phyloP scores from a whole-genome alignment of 2,888 invertebrate species.

The Ectemnius cavifrons region DNA sequence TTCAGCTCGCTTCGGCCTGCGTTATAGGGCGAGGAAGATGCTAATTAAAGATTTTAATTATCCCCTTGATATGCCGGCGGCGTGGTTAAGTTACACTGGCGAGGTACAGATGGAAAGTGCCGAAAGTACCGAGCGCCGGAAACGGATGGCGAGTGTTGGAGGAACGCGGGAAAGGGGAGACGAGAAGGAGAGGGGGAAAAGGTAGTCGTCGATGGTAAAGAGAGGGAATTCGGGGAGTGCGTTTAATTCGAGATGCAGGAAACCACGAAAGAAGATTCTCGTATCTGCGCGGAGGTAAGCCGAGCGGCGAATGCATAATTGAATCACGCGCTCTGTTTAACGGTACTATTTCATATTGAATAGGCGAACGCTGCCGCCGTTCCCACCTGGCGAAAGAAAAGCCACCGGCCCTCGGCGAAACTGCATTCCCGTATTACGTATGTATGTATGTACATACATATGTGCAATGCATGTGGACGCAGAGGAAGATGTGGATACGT shows the following conservation, averaged over 20 bases:
- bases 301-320: slow-evolving; percentile 19
- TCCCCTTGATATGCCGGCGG: background rate
- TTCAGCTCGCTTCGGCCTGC: background rate
- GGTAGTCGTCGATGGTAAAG: background rate
- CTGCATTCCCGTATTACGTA: too few species aligned
- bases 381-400: background rate
- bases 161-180: background rate
- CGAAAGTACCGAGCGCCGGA: background rate
- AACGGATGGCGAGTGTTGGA: background rate
- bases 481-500: too few species aligned
- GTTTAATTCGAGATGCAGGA: slow-evolving; percentile 26
- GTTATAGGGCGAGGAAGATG: background rate
- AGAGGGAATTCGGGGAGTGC: background rate
- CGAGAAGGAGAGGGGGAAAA: background rate
- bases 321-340: slow-evolving; percentile 11
- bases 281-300: slow-evolving; percentile 8
- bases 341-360: slow-evolving; percentile 3
- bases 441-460: too few species aligned
- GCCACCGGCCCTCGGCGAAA: too few species aligned
- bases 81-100: too few species aligned
- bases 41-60: slow-evolving; percentile 15
- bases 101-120: too few species aligned
- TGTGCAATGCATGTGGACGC: too few species aligned
- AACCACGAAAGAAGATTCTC: background rate
- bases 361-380: background rate